A percentile compares a stretch with the other conserved stretches of the same genome.
phyloP scores from a whole-genome alignment of 2,797 vertebrate genomes.

The Harpagifer antarcticus region DNA sequence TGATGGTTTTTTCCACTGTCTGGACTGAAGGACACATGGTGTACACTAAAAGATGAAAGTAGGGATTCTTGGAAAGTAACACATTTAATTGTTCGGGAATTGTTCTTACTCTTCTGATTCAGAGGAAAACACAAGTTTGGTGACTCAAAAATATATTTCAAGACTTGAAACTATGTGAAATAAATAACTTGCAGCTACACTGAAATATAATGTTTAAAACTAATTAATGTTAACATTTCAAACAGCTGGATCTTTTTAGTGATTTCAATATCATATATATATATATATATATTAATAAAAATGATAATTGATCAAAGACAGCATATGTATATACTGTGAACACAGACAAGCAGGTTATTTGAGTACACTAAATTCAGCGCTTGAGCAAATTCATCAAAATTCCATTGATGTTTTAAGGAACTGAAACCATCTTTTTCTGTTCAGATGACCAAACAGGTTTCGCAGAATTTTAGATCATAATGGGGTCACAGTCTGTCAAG shows the following conservation, averaged over 20 bases:
- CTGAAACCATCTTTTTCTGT: slow-evolving; percentile 43
- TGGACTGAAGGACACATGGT: neutral
- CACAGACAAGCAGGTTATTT: neutral
- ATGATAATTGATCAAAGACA: neutral
- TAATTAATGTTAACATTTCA: neutral
- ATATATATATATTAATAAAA: neutral
- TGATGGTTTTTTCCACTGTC: neutral
- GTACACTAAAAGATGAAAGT: neutral
- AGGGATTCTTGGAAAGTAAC: neutral
- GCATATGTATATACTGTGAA: neutral
- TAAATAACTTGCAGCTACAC: neutral
- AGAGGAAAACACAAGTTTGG: neutral
- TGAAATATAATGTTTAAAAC: neutral
- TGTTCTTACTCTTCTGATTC: neutral
- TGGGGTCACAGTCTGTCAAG: neutral
- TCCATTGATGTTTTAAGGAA: slow-evolving; percentile 51
- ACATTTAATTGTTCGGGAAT: neutral
- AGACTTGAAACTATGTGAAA: neutral
- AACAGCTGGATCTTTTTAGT: neutral
- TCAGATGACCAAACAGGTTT: slow-evolving; percentile 5
- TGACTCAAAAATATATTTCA: neutral
- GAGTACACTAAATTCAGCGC: neutral
- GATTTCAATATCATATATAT: no score
- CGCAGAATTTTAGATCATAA: neutral
- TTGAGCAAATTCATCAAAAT: neutral